Evolutionary conservation across 1,140 invertebrate genomes (phyloP).

Genomic region (Lepidurus apus): DNA sequence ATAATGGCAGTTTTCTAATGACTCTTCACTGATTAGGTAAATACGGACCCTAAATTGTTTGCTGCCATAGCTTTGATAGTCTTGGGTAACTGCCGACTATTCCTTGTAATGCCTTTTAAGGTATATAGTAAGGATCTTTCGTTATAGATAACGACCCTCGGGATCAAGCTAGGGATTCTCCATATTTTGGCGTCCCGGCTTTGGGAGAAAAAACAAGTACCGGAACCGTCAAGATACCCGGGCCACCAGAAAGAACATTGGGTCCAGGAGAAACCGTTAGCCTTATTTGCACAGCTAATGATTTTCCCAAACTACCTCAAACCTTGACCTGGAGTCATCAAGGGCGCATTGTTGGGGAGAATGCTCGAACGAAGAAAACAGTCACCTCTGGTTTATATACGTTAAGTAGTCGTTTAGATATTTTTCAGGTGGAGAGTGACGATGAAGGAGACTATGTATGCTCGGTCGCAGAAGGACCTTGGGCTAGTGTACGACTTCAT

Average conservation of each 20-base stretch:
- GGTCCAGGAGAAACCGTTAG: background rate
- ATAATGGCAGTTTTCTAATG: too few species aligned
- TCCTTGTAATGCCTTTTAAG: too few species aligned
- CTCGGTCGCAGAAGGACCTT: background rate
- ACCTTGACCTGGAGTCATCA: background rate
- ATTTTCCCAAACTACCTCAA: conserved; percentile 11
- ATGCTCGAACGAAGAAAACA: background rate
- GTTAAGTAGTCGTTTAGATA: conserved; percentile 9
- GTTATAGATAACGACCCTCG: background rate
- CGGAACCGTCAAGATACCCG: background rate
- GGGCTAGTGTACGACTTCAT: conserved; percentile 5
- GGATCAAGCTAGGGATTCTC: background rate
- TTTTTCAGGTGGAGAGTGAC: background rate
- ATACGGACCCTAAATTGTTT: conserved; percentile 30
- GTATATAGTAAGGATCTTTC: background rate
- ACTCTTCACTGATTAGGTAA: background rate
- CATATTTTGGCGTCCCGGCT: background rate
- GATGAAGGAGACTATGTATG: background rate
- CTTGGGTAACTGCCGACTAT: conserved; percentile 23
- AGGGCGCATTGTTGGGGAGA: background rate
- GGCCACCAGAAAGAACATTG: background rate
- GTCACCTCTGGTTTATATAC: conserved; percentile 1
- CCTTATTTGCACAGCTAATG: background rate
- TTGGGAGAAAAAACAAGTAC: background rate
- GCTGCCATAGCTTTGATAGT: conserved; percentile 29